Conservation (phyloP, 92 coral and sea anemone genomes). For the Paragorgia papillata region DNA sequence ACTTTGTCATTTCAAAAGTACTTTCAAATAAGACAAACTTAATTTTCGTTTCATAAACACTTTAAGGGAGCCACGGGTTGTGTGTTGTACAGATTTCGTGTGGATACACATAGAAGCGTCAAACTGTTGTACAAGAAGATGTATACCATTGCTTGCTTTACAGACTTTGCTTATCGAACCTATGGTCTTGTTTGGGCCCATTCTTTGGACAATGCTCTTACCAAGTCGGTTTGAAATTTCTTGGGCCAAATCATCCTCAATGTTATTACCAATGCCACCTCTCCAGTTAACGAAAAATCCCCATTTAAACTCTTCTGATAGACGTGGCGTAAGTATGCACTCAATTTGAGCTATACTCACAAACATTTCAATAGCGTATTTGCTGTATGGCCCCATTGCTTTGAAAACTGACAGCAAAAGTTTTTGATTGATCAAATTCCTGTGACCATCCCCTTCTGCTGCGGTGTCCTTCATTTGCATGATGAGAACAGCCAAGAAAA, state of each 20-base stretch:
- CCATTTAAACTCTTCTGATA: slow-evolving; percentile 60
- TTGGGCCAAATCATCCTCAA: too few relatives aligned
- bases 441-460: slow-evolving; percentile 71
- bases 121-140: slow-evolving; percentile 39
- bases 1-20: too few relatives aligned
- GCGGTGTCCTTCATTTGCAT: slow-evolving; percentile 83
- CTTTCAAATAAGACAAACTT: too few relatives aligned
- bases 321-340: slow-evolving; percentile 50
- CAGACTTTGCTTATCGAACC: slow-evolving; percentile 62
- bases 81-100: slow-evolving; percentile 70
- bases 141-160: slow-evolving; percentile 59
- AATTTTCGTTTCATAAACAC: too few relatives aligned
- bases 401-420: slow-evolving; percentile 67
- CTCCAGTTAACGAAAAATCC: slow-evolving; percentile 63
- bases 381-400: slow-evolving; percentile 69
- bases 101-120: slow-evolving; percentile 60
- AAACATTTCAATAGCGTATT: slow-evolving; percentile 70
- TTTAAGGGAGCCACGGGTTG: slow-evolving; percentile 59
- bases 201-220: too few relatives aligned
- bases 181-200: slow-evolving; percentile 64
- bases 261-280: slow-evolving; percentile 60
- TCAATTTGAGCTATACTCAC: slow-evolving; percentile 63
- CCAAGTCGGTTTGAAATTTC: too few relatives aligned
- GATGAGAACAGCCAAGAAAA: slow-evolving; percentile 67
- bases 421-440: slow-evolving; percentile 71